These are phyloP conservation scores for Phataginus tricuspis DNA, from an alignment of 2,797 vertebrate species.

Conservation along the genomic window DNA sequence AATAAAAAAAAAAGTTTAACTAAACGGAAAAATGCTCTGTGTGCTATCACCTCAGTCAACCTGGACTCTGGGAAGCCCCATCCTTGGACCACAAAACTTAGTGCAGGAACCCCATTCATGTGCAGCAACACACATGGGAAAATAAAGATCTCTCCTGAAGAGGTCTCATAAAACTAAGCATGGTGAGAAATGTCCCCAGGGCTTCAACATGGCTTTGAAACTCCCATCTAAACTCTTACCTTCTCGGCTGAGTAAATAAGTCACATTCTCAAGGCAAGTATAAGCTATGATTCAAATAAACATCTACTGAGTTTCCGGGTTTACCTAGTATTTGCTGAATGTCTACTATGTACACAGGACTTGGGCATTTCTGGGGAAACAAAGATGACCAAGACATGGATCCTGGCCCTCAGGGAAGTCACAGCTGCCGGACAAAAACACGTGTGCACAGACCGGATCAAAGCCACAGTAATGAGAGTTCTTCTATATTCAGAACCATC, in stretches of 20 bases:
- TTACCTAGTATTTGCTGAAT: not conserved
- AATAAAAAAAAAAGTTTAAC: not conserved
- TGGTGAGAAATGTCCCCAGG: not conserved
- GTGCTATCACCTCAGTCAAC: not conserved
- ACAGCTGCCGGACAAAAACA: not conserved
- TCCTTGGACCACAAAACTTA: not conserved
- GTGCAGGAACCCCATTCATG: not conserved
- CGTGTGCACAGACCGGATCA: not conserved
- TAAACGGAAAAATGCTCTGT: not conserved
- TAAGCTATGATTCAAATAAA: slow-evolving; percentile 31
- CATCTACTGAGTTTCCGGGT: not conserved
- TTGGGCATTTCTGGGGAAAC: not conserved
- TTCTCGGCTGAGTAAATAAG: not conserved
- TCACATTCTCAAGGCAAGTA: not conserved
- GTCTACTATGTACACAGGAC: not conserved
- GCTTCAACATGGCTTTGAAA: not conserved
- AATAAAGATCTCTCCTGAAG: not conserved
- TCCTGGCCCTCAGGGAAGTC: not conserved
- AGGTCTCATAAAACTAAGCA: not conserved
- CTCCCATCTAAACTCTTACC: not conserved
- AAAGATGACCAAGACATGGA: not conserved
- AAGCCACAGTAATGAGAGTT: not conserved
- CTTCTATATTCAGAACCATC: not conserved
- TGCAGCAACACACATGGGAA: not conserved
- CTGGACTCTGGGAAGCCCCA: not conserved